Base-by-base conservation (phyloP, 2,113 vertebrate species). In the Corydoras sp. region DNA sequence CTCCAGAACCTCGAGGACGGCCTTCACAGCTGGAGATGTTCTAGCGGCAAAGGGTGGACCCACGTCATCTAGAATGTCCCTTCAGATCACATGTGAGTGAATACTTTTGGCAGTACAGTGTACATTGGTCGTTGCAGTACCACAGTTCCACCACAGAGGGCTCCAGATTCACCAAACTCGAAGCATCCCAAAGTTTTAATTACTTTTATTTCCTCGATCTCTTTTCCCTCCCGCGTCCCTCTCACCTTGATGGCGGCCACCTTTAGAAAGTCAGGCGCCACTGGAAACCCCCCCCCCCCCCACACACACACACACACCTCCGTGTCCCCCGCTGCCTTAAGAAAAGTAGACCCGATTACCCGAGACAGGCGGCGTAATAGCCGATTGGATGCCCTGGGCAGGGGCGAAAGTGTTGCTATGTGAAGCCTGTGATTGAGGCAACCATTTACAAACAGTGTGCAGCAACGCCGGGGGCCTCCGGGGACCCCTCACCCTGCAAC, bases 351-450 rank as follows among this genome's bases (percentile, higher is more conserved):
- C 91, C 88, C 91, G 91, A 94, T 94, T 94, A 94, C 90, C 92
- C 91, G 89, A 91, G 93, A 93, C 92, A 93, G 94, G 86, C 92
- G 90, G 90, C 93, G 92, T 95, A 95, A 95, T 95, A 95, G 95
- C 93, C 92, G 92, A 92, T 94, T 93, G 95, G 92, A 95, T 92
- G 89, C 88, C 88, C 84, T 87, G 90, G 89, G 89, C 90, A 89
- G 90, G 91, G 90, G 92, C 89, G 89, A 92, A 92, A 90, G 3
- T n/a, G 13, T 15, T 56, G 54, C 54, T 56, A 56, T n/a, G 12
- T 56, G 54, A 56, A 53, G 51, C 10, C 13, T 53, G 69, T 43
- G 61, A 72, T 32, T 64, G 61, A 71, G 60, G 51, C 69, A 71
- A 30, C 9, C 60, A 48, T 54, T 71, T 71, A 68, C 66, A 76